A percentile compares a stretch with the other conserved stretches of the same genome.
Conservation (phyloP, 2,113 vertebrate genomes). For the Condylura cristata region DNA sequence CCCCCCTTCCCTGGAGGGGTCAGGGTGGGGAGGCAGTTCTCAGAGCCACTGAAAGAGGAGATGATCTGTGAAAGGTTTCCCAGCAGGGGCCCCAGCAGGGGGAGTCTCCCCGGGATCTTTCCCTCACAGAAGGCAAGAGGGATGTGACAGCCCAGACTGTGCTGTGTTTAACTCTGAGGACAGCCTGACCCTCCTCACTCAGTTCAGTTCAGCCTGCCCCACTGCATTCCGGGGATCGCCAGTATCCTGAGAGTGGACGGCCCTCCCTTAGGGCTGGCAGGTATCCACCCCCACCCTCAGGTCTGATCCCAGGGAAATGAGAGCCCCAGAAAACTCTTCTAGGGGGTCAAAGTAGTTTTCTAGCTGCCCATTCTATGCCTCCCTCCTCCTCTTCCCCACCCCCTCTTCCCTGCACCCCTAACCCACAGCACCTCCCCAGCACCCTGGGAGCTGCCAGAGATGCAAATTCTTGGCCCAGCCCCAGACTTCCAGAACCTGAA, state of each 20-base stretch:
- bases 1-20: not conserved
- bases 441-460: not conserved
- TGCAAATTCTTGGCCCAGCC: not conserved
- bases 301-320: not conserved
- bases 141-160: not conserved
- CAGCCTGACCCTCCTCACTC: not conserved
- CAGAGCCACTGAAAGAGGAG: rapidly evolving
- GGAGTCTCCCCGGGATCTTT: not conserved
- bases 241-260: not conserved
- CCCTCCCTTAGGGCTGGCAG: not conserved
- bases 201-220: not conserved
- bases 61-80: not conserved
- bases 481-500: not conserved
- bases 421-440: not conserved
- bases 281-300: not conserved
- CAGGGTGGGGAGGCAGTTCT: not conserved
- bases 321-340: not conserved
- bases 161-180: not conserved
- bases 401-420: not conserved
- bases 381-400: not conserved
- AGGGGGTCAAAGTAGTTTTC: no score
- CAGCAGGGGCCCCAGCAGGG: not conserved
- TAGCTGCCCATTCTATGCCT: not conserved
- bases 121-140: not conserved
- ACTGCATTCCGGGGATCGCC: not conserved